phyloP scores from a whole-genome alignment of 2,888 invertebrate species.

The Polyommatus icarus region DNA sequence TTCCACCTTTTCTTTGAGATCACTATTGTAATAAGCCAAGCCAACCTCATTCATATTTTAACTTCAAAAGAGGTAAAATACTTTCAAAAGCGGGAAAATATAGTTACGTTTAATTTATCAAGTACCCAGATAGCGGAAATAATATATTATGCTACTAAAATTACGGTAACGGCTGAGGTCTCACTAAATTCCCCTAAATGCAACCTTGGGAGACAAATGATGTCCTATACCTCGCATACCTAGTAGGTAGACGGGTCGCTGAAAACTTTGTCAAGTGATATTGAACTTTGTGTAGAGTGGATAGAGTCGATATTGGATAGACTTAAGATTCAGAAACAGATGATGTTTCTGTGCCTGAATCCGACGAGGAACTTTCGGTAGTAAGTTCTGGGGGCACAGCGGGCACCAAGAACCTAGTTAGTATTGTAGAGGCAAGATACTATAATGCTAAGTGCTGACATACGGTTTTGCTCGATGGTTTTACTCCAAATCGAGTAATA shows the following conservation, averaged over 20 bases:
- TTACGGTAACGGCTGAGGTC: constrained; percentile 26
- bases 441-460: no score
- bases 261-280: constrained; percentile 18
- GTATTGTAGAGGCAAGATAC: not conserved
- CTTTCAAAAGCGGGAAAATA: constrained; percentile 12
- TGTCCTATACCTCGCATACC: constrained; percentile 24
- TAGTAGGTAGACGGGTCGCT: constrained; percentile 14
- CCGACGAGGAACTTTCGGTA: not conserved
- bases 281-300: not conserved
- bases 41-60: not conserved
- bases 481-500: no score
- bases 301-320: not conserved
- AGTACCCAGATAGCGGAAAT: constrained; percentile 22
- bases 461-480: no score
- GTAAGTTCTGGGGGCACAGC: not conserved
- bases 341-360: not conserved
- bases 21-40: constrained; percentile 3
- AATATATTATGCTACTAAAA: constrained; percentile 22
- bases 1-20: not conserved
- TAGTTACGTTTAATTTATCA: constrained; percentile 29
- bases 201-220: constrained; percentile 24
- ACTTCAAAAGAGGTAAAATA: not conserved
- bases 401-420: not conserved
- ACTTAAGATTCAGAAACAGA: not conserved
- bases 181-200: constrained; percentile 7